phyloP scores from a whole-genome alignment of 2,888 invertebrate species.

The Ophion ellenae region DNA sequence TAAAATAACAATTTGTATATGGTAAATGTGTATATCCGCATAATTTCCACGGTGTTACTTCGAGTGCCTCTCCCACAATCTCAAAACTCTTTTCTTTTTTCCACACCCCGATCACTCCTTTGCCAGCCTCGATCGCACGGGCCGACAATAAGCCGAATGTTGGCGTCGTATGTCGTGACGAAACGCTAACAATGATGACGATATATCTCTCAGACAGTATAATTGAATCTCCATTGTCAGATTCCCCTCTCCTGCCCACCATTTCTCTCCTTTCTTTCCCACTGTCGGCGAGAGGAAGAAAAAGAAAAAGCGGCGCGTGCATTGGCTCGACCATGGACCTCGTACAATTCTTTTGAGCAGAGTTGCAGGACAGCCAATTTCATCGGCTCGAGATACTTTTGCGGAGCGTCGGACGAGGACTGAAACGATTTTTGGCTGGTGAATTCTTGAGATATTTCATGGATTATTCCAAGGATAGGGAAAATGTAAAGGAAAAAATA shows the following conservation, averaged over 20 bases:
- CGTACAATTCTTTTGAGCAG: constrained; percentile 7
- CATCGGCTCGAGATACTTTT: not conserved
- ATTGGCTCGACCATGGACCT: not conserved
- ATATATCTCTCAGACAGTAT: constrained; percentile 62
- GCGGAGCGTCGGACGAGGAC: not conserved
- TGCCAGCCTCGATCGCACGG: constrained; percentile 21
- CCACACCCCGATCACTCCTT: constrained; percentile 45
- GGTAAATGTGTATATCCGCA: constrained; percentile 5
- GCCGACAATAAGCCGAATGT: constrained; percentile 49
- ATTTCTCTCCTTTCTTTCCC: constrained; percentile 38
- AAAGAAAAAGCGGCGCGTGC: constrained; percentile 33
- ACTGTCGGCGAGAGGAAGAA: constrained; percentile 27
- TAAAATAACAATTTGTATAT: constrained; percentile 22
- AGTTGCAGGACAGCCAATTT: constrained; percentile 21
- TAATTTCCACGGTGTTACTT: constrained; percentile 14
- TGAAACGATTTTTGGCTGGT: constrained; percentile 1
- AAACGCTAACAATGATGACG: constrained; percentile 68
- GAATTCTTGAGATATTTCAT: not conserved
- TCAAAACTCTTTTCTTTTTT: constrained; percentile 34
- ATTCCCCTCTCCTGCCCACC: constrained; percentile 12
- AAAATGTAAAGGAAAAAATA: not conserved
- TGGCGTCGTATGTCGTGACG: constrained; percentile 64
- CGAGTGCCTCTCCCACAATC: constrained; percentile 58
- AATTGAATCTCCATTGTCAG: constrained; percentile 69
- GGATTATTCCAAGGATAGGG: not conserved